Evolutionary conservation across 2,797 vertebrate species (phyloP), one percentile per base, ranked within the genome.

Genomic region (Leptodactylus fallax): DNA sequence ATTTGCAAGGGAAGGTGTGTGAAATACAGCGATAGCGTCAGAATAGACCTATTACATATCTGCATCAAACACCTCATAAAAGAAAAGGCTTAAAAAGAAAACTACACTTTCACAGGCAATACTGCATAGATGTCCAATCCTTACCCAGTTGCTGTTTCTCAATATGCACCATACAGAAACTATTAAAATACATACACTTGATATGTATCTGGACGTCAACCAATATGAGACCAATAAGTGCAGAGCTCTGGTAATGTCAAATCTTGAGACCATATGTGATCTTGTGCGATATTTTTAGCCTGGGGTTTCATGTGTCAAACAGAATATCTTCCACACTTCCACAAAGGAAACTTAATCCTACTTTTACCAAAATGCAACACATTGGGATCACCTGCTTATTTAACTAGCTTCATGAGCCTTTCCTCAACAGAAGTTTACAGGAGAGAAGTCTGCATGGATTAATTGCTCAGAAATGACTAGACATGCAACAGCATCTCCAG

Each of bases 321-420:
- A 91, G 10, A 4, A 19, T 86, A 87, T 81, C 88, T 76, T 90
- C 86, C 83, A 93, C 55, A 91, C 60, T 71, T 90, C 85, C 87
- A 90, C 77, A 90, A 91, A 90, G 92, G 79, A 90, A 91, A 90
- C 9, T 7, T 81, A 87, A 91, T 25, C 63, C 49, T 49, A 58
- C 65, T 79, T 90, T 88, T 87, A 90, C 83, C 83, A 90, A 89
- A 67, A 77, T 72, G 90, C 74, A 72, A 49, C 80, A 58, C 56
- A 56, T 79, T 19, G 65, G 69, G 60, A 90, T 67, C 71, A 87
- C 74, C 65, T 13, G 19, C 78, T 77, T 63, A 60, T 55, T 81
- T 85, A 47, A 79, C 79, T 25, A 89, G 12, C 72, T 88, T 80
- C 69, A 76, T 36, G 88, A 84, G 88, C 79, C 83, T 49, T 71